These are phyloP conservation scores for Pristionchus mayeri DNA, from an alignment of 2,888 invertebrate genomes.

Conservation along the genomic window DNA sequence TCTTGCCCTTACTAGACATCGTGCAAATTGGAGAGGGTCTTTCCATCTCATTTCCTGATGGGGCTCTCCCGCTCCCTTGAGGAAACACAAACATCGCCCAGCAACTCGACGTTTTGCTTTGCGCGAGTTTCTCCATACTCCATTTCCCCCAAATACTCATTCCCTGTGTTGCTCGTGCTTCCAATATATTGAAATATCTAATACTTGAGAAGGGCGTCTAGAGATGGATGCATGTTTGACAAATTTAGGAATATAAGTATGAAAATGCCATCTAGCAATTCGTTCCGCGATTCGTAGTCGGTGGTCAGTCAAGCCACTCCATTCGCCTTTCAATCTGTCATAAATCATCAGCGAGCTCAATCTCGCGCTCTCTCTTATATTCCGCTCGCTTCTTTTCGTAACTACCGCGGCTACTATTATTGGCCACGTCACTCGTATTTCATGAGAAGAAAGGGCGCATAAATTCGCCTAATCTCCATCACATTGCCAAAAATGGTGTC, in stretches of 20 bases:
- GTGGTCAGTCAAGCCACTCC: slow-evolving; percentile 3
- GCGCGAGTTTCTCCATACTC: not conserved
- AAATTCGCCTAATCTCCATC: no score
- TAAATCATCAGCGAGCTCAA: slow-evolving; percentile 7
- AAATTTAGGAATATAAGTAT: no score
- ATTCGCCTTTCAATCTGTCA: slow-evolving; percentile 33
- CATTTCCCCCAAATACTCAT: no score
- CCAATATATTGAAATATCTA: not conserved
- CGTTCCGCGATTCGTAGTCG: not conserved
- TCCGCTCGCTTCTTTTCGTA: not conserved
- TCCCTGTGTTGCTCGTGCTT: not conserved
- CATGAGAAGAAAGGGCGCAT: no score
- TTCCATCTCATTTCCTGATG: not conserved
- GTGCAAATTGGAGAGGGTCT: not conserved
- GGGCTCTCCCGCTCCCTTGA: not conserved
- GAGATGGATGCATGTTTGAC: no score
- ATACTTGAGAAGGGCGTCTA: not conserved
- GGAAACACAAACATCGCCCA: not conserved
- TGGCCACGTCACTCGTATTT: no score
- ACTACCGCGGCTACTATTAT: no score
- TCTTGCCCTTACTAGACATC: not conserved
- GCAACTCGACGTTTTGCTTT: not conserved
- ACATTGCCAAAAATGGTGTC: not conserved
- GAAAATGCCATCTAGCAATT: not conserved
- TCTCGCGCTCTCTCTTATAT: not conserved